A percentile compares a stretch with the other conserved stretches of the same genome.
Conservation (phyloP, 2,113 vertebrate species). For the Myrmophylax atrothorax region DNA sequence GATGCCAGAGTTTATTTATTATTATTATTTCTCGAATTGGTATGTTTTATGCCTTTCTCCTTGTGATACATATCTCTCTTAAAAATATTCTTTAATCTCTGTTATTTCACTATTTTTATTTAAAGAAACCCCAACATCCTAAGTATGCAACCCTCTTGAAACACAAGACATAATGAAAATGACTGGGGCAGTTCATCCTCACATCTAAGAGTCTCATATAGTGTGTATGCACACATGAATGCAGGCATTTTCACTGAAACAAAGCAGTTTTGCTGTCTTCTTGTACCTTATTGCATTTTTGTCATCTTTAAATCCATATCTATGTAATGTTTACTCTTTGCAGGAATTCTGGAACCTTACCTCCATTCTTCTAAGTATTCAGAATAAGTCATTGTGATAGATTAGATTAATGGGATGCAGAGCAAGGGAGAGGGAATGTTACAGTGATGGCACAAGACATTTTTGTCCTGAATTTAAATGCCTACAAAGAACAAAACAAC, state of each 20-base stretch:
- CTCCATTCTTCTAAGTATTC: background rate
- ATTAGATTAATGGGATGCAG: background rate
- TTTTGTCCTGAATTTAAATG: background rate
- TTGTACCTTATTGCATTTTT: background rate
- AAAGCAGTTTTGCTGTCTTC: background rate
- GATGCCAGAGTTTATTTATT: background rate
- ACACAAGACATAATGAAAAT: background rate
- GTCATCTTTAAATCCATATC: background rate
- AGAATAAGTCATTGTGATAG: background rate
- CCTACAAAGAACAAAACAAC: background rate
- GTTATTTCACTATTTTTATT: too few relatives aligned
- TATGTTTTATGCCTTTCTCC: background rate
- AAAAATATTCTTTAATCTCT: background rate
- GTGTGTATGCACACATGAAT: rapidly evolving
- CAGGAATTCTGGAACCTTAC: background rate
- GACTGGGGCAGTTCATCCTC: background rate
- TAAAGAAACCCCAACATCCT: too few relatives aligned
- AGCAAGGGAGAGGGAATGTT: background rate
- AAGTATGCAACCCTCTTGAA: background rate
- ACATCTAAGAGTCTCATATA: rapidly evolving
- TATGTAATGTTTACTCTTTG: background rate
- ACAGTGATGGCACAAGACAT: rapidly evolving
- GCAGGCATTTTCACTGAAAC: background rate
- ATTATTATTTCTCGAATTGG: background rate
- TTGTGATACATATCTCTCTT: background rate